These are phyloP conservation scores for Oreochromis tanganicae DNA, from an alignment of 2,113 vertebrate species.

Conservation along the genomic window DNA sequence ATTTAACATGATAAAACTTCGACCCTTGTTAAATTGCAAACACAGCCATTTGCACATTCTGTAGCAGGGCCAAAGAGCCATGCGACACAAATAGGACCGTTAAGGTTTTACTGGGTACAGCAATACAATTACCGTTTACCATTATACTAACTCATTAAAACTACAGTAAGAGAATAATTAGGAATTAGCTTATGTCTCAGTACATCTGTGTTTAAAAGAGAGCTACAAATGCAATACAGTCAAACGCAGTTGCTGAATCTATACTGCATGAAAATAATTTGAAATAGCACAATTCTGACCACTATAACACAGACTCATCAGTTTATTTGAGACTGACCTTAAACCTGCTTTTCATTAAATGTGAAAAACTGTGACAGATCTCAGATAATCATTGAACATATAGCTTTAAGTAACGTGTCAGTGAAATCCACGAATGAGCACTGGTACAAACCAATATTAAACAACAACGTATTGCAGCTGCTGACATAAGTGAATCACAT, in stretches of 20 bases:
- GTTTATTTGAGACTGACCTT: not conserved
- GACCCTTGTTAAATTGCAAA: constrained; percentile 36
- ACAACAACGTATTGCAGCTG: not conserved
- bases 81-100: constrained; percentile 1
- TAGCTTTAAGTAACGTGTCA: not conserved
- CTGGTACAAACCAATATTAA: not conserved
- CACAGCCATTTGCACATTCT: constrained; percentile 16
- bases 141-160: not conserved
- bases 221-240: not conserved
- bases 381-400: not conserved
- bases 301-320: not conserved
- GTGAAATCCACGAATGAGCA: not conserved
- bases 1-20: constrained; percentile 64
- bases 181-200: not conserved
- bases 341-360: not conserved
- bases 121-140: not conserved
- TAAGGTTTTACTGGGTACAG: not conserved
- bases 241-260: not conserved
- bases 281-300: not conserved
- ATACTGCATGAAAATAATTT: not conserved
- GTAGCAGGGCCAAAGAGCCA: not conserved
- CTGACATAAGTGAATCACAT: not conserved
- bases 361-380: not conserved
- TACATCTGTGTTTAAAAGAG: not conserved
- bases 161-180: not conserved